Evolutionary conservation across 2,797 vertebrate genomes (phyloP).

Genomic region (Manis pentadactyla): DNA sequence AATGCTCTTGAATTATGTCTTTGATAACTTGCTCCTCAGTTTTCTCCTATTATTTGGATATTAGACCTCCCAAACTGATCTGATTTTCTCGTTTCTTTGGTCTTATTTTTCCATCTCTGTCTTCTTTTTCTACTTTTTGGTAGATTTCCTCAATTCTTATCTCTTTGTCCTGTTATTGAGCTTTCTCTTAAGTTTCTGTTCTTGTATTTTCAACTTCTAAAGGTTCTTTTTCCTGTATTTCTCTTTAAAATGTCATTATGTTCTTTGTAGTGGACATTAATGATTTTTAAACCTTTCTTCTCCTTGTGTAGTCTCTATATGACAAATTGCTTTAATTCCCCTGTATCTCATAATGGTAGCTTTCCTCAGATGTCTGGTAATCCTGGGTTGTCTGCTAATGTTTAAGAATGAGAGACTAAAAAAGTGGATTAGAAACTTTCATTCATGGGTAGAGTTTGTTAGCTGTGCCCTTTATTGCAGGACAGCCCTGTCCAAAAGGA

Average conservation of each 20-base stretch:
- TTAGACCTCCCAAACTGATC: constrained; percentile 26
- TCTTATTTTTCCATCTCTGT: constrained; percentile 20
- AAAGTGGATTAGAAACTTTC: neutral
- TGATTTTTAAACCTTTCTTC: neutral
- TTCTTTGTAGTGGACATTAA: constrained; percentile 13
- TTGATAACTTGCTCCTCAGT: constrained; percentile 50
- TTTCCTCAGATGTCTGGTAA: constrained; percentile 44
- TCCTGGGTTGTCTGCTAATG: neutral
- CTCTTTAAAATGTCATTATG: constrained; percentile 3
- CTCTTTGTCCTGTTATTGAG: neutral
- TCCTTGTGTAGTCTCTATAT: neutral
- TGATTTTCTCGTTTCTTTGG: constrained; percentile 25
- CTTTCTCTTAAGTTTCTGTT: constrained; percentile 52
- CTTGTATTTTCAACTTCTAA: constrained; percentile 44
- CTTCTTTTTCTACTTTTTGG: constrained; percentile 10
- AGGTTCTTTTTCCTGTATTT: constrained; percentile 46
- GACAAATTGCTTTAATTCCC: neutral
- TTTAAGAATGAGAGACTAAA: constrained; percentile 43
- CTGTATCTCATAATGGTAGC: neutral
- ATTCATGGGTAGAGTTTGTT: neutral
- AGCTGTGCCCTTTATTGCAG: neutral
- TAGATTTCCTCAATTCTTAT: constrained; percentile 14
- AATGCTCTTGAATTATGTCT: constrained; percentile 59
- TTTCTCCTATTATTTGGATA: constrained; percentile 43
- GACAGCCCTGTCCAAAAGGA: neutral